Conservation (phyloP, 2,797 vertebrate species). For the Helostoma temminkii region DNA sequence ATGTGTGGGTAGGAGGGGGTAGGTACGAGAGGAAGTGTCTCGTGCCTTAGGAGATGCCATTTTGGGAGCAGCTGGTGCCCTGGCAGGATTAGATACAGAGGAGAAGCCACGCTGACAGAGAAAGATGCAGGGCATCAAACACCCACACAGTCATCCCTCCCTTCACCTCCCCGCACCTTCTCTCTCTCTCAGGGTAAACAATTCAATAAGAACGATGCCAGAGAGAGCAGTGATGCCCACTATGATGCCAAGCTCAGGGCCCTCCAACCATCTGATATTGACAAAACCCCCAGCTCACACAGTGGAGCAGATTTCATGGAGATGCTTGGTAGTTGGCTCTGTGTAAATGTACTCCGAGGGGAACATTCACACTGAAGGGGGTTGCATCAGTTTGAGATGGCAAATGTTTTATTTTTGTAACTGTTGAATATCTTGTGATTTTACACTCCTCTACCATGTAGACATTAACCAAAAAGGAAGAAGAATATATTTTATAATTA, state of each 20-base stretch:
- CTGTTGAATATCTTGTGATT: background rate
- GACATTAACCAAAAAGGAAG: background rate
- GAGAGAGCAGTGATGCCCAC: slow-evolving; percentile 53
- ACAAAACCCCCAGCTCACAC: slow-evolving; percentile 48
- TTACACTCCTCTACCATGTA: background rate
- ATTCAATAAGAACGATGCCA: slow-evolving; percentile 66
- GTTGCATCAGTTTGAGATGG: background rate
- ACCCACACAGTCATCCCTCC: slow-evolving; percentile 47
- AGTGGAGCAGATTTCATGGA: slow-evolving; percentile 49
- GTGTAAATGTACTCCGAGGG: slow-evolving; percentile 18
- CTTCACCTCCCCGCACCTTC: slow-evolving; percentile 5
- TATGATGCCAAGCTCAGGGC: slow-evolving; percentile 56
- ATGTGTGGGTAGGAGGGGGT: slow-evolving; percentile 17
- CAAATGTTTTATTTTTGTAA: slow-evolving; percentile 10
- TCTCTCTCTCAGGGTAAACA: slow-evolving; percentile 56
- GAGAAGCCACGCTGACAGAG: slow-evolving; percentile 64
- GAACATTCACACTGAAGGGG: background rate
- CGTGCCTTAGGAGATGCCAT: slow-evolving; percentile 61
- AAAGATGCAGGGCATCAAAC: slow-evolving; percentile 75
- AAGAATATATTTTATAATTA: background rate
- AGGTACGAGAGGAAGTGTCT: slow-evolving; percentile 57
- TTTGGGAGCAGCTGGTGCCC: slow-evolving; percentile 70
- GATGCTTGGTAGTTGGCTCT: slow-evolving; percentile 30
- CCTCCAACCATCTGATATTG: slow-evolving; percentile 64
- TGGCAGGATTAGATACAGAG: slow-evolving; percentile 68